Evolutionary conservation across 2,113 vertebrate genomes (phyloP), one percentile per base, ranked within the genome.

Genomic region (Semnopithecus entellus): DNA sequence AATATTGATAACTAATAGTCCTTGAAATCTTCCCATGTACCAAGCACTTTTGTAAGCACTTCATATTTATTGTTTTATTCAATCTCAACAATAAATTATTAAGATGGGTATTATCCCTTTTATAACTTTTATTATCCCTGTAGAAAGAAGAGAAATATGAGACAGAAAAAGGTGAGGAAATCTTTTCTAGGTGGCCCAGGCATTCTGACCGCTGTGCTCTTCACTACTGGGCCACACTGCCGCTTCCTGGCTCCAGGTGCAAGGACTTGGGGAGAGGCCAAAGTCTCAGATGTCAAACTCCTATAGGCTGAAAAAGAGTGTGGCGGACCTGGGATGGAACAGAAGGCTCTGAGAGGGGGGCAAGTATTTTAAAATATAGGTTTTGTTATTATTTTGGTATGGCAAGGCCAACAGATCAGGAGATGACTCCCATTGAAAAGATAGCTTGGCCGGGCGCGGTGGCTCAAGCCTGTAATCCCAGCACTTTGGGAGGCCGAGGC

Each of bases 381-480:
- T 75, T 93, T 84, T 87, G 75, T 87, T 87, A 45, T 88, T 64
- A 43, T 66, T n/a, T 86, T 73, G 72, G 3, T 20, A 17, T 85
- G 78, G 22, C 66, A 91, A 68, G 27, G 59, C 25, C 40, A 35
- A 14, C 1, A 45, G 25, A 38, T 85, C 11, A 57, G 64, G 75
- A 76, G 55, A 45, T 3, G 18, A 18, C 30, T 68, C 23, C 8
- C n/a, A 25, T 55, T 80, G 48, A 9, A 83, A n/a, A 76, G 38
- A 30, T 43, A 57, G 22, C 30, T 66, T 30, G 52, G 38, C 38
- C 38, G 38, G 38, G 38, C 38, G 38, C 38, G 38, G 38, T 38
- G 38, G 38, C 38, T 38, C 38, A 38, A 38, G 38, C 38, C 38
- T 38, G 38, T 38, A 38, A 38, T 38, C 38, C 38, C 38, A 38